Conservation (phyloP, 2,797 vertebrate species). For the Loris lydekkerianus region DNA sequence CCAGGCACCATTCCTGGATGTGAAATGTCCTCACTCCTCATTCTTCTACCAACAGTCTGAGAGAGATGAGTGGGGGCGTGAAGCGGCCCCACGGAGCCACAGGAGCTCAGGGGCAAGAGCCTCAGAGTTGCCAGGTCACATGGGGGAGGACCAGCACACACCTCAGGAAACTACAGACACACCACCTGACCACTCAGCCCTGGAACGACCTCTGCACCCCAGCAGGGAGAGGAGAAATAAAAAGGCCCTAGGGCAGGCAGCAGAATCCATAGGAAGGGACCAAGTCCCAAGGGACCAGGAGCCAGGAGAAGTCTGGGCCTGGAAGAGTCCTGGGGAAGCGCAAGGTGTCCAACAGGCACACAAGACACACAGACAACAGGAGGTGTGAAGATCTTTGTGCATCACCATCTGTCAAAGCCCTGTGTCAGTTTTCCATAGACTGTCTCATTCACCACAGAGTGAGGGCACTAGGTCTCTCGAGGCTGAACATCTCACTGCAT, state of each 20-base stretch:
- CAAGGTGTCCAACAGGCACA: neutral
- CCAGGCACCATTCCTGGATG: neutral
- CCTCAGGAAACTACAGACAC: rapidly evolving
- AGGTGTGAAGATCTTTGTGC: neutral
- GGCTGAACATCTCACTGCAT: rapidly evolving
- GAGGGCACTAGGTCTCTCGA: neutral
- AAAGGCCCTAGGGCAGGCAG: neutral
- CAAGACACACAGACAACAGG: rapidly evolving
- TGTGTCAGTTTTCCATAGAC: neutral
- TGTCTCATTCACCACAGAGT: rapidly evolving
- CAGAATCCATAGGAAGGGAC: neutral
- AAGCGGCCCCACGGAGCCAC: neutral
- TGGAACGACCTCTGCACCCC: neutral
- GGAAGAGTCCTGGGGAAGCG: too few species aligned
- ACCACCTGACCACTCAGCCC: too few species aligned
- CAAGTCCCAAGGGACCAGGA: neutral
- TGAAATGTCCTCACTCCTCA: neutral
- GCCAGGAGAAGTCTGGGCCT: neutral
- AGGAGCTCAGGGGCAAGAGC: neutral
- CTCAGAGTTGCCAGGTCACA: neutral
- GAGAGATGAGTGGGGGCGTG: rapidly evolving
- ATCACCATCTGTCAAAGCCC: too few species aligned
- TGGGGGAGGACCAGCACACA: neutral
- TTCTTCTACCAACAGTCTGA: neutral
- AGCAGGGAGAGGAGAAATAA: neutral